phyloP scores from a whole-genome alignment of 1,140 invertebrate species.

The Tribolium madens region DNA sequence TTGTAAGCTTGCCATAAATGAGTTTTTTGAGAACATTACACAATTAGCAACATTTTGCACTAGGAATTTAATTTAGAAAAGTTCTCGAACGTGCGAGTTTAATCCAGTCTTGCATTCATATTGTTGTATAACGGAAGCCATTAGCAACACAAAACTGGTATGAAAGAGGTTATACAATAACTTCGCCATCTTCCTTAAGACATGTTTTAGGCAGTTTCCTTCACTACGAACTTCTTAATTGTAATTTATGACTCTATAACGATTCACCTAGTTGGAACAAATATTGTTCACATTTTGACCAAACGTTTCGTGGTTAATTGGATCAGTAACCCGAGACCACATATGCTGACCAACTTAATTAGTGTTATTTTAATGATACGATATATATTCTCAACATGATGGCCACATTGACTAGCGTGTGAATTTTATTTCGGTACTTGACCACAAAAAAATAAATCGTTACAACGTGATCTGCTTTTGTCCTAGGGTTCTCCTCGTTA shows the following conservation, averaged over 20 bases:
- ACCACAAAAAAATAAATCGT: not conserved
- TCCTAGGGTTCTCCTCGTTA: not conserved
- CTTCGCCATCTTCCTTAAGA: slow-evolving; percentile 28
- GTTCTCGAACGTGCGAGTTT: slow-evolving; percentile 23
- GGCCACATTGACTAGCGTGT: slow-evolving; percentile 25
- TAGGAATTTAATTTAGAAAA: slow-evolving; percentile 22
- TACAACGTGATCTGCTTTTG: not conserved
- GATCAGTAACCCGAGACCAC: slow-evolving; percentile 35
- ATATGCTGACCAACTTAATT: slow-evolving; percentile 33
- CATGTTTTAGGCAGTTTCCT: slow-evolving; percentile 24
- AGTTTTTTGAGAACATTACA: slow-evolving; percentile 8
- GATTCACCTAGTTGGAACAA: not conserved
- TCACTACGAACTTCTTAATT: slow-evolving; percentile 9
- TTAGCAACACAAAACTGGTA: slow-evolving; percentile 24
- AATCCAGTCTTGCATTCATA: slow-evolving; percentile 7
- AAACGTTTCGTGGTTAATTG: slow-evolving; percentile 8
- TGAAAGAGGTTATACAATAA: slow-evolving; percentile 29
- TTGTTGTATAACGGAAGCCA: slow-evolving; percentile 27
- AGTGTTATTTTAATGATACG: slow-evolving; percentile 35
- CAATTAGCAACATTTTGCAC: slow-evolving; percentile 11
- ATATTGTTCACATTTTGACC: slow-evolving; percentile 26
- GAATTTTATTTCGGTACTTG: slow-evolving; percentile 12
- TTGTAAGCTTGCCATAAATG: not conserved
- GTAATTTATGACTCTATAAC: slow-evolving; percentile 28
- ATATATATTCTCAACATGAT: slow-evolving; percentile 26